Base-by-base conservation (phyloP, 2,797 vertebrate genomes). In the Uromys caudimaculatus region DNA sequence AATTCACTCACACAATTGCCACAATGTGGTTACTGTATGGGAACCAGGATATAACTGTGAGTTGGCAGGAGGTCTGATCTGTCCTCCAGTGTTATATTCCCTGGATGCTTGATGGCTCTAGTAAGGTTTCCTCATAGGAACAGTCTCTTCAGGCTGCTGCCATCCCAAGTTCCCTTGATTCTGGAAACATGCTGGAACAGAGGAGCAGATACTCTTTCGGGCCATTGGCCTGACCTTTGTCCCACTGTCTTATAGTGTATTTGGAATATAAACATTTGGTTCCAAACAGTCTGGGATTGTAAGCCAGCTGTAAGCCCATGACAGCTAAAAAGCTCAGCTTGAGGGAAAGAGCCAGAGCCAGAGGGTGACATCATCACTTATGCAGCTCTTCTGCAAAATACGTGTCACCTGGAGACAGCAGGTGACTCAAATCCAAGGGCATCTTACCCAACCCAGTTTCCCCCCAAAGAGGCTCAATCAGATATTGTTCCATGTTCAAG, bases 171-270 rank as follows among this genome's bases (percentile, higher is more conserved):
- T 3, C 23, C 41, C 54, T 60, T 62, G 56, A n/a, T 62, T n/a
- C 73, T 16, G n/a, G 52, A 17, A 58, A 75, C 52, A 41, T 88
- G 27, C 73, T 38, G 54, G 52, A 56, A 69, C 56, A 47, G 23
- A 60, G 71, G 10, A 52, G 35, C 12, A 47, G 29, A 3, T 50
- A 32, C 50, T 81, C 17, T 13, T 85, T 84, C 14, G 4, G 52
- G 32, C 4, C 2, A 17, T 29, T 19, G 41, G 27, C 21, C 38
- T 38, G 4, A 32, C 81, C 76, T 64, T 29, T 52, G 35, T 32
- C 38, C 0, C 32, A 9, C 14, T 3, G 0, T 11, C 3, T 38
- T 17, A 90, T 13, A 29, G 32, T 1, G 1, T 23, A 35, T 62
- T 76, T 47, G 47, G 3, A 32, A 17, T 86, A 16, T 35, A 12